Evolutionary conservation across 2,797 vertebrate genomes (phyloP).

Genomic region (Meda fulgida): DNA sequence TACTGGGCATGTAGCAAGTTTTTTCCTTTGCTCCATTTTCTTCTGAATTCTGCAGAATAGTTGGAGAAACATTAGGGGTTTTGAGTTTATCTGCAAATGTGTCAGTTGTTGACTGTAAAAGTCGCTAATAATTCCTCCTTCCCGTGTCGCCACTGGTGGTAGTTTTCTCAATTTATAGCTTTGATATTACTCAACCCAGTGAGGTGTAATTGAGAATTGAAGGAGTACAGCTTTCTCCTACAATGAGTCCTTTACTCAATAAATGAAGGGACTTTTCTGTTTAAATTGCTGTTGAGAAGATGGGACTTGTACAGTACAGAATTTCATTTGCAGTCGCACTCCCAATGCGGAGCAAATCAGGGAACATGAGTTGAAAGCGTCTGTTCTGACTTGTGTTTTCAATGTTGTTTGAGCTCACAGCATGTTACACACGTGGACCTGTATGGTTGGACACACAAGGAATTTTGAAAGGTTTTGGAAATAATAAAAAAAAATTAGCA

Average conservation of each 20-base stretch:
- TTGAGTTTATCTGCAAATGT: not conserved
- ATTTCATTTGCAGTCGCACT: slow-evolving; percentile 2
- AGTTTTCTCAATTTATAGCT: slow-evolving; percentile 21
- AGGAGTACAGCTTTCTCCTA: not conserved
- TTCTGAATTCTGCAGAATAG: not conserved
- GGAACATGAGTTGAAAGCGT: not conserved
- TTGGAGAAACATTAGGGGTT: not conserved
- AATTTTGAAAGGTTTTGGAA: not conserved
- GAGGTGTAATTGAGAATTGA: slow-evolving; percentile 20
- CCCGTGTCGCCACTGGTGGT: not conserved
- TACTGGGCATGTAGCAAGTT: not conserved
- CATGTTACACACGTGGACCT: not conserved
- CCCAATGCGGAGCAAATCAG: not conserved
- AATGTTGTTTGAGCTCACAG: not conserved
- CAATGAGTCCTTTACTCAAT: not conserved
- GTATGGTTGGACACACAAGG: not conserved
- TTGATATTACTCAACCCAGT: not conserved
- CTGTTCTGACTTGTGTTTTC: not conserved
- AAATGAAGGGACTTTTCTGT: slow-evolving; percentile 13
- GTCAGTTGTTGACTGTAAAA: not conserved
- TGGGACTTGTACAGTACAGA: not conserved
- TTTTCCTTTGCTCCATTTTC: not conserved
- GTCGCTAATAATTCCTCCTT: not conserved
- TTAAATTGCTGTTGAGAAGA: slow-evolving; percentile 22
- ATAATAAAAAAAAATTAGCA: not conserved